These are phyloP conservation scores for Psilanteris sp. DNA, from an alignment of 1,140 invertebrate genomes.

Conservation along the genomic window DNA sequence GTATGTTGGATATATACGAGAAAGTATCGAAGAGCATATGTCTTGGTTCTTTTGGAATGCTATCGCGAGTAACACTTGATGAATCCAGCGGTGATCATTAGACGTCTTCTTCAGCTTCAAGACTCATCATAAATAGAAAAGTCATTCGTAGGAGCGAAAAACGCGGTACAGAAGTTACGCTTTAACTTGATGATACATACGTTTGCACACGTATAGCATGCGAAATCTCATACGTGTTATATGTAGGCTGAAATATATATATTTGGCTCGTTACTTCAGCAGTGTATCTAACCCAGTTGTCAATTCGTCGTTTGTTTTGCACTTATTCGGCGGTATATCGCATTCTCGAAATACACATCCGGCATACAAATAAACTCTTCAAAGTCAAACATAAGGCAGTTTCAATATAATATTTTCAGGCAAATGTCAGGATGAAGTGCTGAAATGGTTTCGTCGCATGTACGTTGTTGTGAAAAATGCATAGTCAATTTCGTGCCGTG, in stretches of 20 bases:
- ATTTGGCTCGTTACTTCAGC: constrained; percentile 65
- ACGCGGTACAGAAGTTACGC: constrained; percentile 35
- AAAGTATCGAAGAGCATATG: constrained; percentile 25
- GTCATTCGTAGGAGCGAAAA: constrained; percentile 23
- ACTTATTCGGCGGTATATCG: constrained; percentile 66
- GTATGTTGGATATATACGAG: no score
- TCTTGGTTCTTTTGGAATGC: constrained; percentile 3
- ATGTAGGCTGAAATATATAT: constrained; percentile 54
- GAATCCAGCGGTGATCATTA: constrained; percentile 53
- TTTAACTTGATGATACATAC: constrained; percentile 44
- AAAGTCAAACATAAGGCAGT: constrained; percentile 69
- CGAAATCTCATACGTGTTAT: constrained; percentile 48
- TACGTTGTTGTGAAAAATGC: constrained; percentile 26
- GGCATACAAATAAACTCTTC: constrained; percentile 65
- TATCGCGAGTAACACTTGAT: constrained; percentile 30
- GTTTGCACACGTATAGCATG: constrained; percentile 24
- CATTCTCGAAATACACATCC: constrained; percentile 63
- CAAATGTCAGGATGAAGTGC: constrained; percentile 29
- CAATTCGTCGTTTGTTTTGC: constrained; percentile 70
- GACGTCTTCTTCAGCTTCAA: constrained; percentile 43
- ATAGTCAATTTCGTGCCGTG: constrained; percentile 25
- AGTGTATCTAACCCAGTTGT: constrained; percentile 72
- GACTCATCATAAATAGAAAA: constrained; percentile 34
- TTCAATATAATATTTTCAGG: constrained; percentile 56
- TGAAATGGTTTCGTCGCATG: constrained; percentile 5